A percentile compares a stretch with the other conserved stretches of the same genome.
Conservation (phyloP, 1,140 invertebrate genomes). For the Heliconius hermathena region DNA sequence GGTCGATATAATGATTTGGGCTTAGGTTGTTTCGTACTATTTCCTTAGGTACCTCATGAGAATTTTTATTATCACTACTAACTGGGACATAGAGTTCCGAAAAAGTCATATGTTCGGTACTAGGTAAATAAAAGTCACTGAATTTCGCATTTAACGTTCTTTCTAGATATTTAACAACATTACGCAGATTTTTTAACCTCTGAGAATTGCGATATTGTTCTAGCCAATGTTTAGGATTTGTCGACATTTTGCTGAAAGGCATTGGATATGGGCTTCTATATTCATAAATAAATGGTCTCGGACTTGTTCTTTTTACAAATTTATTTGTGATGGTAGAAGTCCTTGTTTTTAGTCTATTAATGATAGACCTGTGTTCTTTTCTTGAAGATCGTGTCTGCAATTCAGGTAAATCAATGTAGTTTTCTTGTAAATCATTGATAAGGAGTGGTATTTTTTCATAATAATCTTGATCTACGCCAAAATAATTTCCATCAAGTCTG, state of each 20-base stretch:
- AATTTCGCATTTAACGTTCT: constrained; percentile 72
- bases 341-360: constrained; percentile 9
- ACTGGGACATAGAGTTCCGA: constrained; percentile 65
- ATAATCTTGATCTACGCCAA: constrained; percentile 76
- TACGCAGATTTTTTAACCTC: constrained; percentile 71
- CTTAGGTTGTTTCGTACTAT: constrained; percentile 32
- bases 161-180: constrained; percentile 74
- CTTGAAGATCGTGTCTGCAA: constrained; percentile 44
- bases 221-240: constrained; percentile 60
- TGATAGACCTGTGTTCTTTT: constrained; percentile 32
- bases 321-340: constrained; percentile 31
- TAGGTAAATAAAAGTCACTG: constrained; percentile 57
- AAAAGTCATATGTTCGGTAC: constrained; percentile 64
- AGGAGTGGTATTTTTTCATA: constrained; percentile 75
- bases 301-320: constrained; percentile 63
- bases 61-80: constrained; percentile 23
- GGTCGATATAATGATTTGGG: constrained; percentile 62
- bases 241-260: constrained; percentile 67
- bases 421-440: constrained; percentile 74
- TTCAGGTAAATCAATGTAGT: constrained; percentile 52
- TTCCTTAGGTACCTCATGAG: constrained; percentile 38
- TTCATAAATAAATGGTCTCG: constrained; percentile 69
- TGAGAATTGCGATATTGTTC: constrained; percentile 74
- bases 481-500: constrained; percentile 65
- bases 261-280: constrained; percentile 65